A percentile compares a stretch with the other conserved stretches of the same genome.
Evolutionary conservation across 2,113 vertebrate genomes (phyloP).

Genomic region (Monarcha castaneiventris): DNA sequence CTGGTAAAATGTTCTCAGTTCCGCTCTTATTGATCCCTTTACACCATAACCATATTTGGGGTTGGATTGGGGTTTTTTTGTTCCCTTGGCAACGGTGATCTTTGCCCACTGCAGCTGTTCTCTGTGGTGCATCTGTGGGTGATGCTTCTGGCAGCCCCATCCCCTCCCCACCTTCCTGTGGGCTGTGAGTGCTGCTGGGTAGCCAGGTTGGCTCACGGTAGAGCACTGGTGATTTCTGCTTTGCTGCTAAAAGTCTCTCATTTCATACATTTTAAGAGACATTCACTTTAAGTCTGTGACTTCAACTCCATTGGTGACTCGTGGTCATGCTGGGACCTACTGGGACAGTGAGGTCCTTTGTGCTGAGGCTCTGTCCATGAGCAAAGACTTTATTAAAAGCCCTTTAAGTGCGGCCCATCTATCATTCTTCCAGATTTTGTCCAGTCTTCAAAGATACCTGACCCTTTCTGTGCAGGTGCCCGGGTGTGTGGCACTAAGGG

Average conservation of each 20-base stretch:
- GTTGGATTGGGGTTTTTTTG: neutral
- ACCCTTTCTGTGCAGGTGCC: neutral
- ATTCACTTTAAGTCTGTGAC: fast-evolving
- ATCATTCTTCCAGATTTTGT: neutral
- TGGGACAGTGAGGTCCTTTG: neutral
- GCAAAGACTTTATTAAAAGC: neutral
- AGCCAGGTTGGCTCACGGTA: neutral
- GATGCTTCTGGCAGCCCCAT: neutral
- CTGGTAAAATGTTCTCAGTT: neutral
- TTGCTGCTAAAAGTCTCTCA: neutral
- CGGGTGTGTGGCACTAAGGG: neutral
- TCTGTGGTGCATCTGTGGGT: fast-evolving
- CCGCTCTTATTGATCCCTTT: neutral
- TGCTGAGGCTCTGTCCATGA: neutral
- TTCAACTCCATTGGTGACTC: neutral
- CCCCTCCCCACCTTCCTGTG: neutral
- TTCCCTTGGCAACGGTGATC: neutral
- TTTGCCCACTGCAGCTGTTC: neutral
- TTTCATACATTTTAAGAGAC: neutral
- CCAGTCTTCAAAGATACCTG: neutral
- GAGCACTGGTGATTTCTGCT: neutral
- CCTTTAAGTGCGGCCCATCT: neutral
- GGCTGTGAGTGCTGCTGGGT: neutral
- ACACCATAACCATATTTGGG: neutral
- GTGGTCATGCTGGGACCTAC: fast-evolving